These are phyloP conservation scores for Trogon melanurus DNA, from an alignment of 2,113 vertebrate species.

Conservation along the genomic window DNA sequence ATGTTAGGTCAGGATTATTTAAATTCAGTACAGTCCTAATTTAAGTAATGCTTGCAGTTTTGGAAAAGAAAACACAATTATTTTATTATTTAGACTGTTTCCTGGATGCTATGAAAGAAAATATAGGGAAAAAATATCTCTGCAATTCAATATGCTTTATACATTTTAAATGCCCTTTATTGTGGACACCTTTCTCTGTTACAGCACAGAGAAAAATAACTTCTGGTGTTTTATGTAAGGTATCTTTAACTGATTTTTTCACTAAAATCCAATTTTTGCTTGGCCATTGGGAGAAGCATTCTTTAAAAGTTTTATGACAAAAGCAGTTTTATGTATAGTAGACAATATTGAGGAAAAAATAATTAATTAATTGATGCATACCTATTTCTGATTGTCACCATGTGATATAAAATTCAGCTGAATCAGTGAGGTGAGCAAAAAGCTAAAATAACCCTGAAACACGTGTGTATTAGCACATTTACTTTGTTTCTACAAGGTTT, in stretches of 20 bases:
- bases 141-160: background rate
- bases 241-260: background rate
- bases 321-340: background rate
- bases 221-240: background rate
- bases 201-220: background rate
- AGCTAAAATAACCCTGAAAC: background rate
- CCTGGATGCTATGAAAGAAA: background rate
- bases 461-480: background rate
- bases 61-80: background rate
- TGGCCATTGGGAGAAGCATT: rapidly evolving
- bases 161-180: background rate
- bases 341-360: background rate
- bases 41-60: background rate
- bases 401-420: background rate
- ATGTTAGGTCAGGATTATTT: background rate
- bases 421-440: slow-evolving; percentile 12
- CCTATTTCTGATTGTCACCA: background rate
- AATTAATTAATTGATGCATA: background rate
- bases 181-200: background rate
- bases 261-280: background rate
- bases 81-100: background rate
- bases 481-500: background rate
- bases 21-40: background rate
- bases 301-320: background rate
- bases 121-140: background rate